These are phyloP conservation scores for Netelia melanura DNA, from an alignment of 2,888 invertebrate species.

Conservation along the genomic window DNA sequence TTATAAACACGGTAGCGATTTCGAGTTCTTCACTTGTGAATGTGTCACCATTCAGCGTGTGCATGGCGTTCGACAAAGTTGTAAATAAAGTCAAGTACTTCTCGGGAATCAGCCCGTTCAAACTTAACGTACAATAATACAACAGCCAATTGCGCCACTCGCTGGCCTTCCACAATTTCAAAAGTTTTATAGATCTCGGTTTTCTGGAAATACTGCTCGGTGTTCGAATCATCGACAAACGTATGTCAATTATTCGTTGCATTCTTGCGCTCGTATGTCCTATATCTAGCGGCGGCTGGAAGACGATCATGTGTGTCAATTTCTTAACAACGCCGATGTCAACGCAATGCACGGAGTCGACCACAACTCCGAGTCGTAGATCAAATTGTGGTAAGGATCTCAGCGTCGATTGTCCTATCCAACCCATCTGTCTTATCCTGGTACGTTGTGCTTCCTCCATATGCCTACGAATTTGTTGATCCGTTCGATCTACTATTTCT, in stretches of 20 bases:
- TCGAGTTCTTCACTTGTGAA: slow-evolving; percentile 29
- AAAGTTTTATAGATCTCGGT: slow-evolving; percentile 6
- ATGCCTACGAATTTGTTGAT: slow-evolving; percentile 29
- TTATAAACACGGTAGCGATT: slow-evolving; percentile 36
- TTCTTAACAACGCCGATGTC: slow-evolving; percentile 42
- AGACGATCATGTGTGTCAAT: slow-evolving; percentile 15
- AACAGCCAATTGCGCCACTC: slow-evolving; percentile 55
- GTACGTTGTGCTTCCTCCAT: slow-evolving; percentile 33
- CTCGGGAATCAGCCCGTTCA: slow-evolving; percentile 27
- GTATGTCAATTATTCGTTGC: slow-evolving; percentile 27
- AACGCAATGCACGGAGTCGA: slow-evolving; percentile 46
- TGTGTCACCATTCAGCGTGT: slow-evolving; percentile 50
- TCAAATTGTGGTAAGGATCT: slow-evolving; percentile 27
- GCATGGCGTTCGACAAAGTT: slow-evolving; percentile 36
- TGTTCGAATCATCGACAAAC: slow-evolving; percentile 40
- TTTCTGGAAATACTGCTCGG: slow-evolving; percentile 40
- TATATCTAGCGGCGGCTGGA: slow-evolving; percentile 5
- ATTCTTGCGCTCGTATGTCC: slow-evolving; percentile 14
- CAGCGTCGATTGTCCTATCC: slow-evolving; percentile 23
- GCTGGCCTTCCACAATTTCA: slow-evolving; percentile 47
- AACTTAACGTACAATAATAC: slow-evolving; percentile 38
- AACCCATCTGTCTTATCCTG: slow-evolving; percentile 14
- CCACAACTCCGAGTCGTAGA: slow-evolving; percentile 36
- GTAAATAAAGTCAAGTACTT: slow-evolving; percentile 27
- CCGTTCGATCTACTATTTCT: slow-evolving; percentile 22